Base-by-base conservation (phyloP, 2,888 invertebrate species). In the Drosophila stalkeri region DNA sequence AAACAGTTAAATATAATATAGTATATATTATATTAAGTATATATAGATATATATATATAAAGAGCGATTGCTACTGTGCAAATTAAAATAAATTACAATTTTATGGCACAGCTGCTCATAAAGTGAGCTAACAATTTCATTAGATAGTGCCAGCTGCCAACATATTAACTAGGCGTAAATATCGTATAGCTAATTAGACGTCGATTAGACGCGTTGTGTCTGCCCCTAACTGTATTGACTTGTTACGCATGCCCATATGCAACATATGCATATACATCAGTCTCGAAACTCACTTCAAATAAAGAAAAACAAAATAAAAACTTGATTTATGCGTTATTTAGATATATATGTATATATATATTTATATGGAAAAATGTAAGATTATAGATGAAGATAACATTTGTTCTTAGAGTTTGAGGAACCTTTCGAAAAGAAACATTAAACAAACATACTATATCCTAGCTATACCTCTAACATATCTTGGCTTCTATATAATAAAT, bases 11-110 rank as follows among this genome's bases (percentile, higher is more conserved):
- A 18, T 43, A 51, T 43, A 59, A 43, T 60, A 27, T 60, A 60
- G 27, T 49, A 64, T 46, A 7, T 47, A 51, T 70, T 35, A 57
- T 66, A 35, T 52, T 71, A 47, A 43, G 33, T 57, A 41, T 35
- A 43, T 57, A 57, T 31, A 57, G 57, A 39, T 39, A 56, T 64
- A 54, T 59, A 46, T 11, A 18, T 44, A 35, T 51, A 33, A 18
- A 51, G 12, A 51, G 57, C 60, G 27, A 37, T 49, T 64, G 69
- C 72, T 70, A 56, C 75, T 70, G 87, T 69, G 66, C 57, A 69
- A 72, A 84, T 89, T 80, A 82, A 64, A 77, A 85, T 88, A 80
- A 89, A 89, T 89, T 87, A 82, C 64, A 72, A 76, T 82, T 87
- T 82, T 69, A 79, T 71, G 47, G 86, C 89, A 72, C 84, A 84